phyloP scores from a whole-genome alignment of 92 coral and sea anemone genomes.

The Epizoanthus scotinus region DNA sequence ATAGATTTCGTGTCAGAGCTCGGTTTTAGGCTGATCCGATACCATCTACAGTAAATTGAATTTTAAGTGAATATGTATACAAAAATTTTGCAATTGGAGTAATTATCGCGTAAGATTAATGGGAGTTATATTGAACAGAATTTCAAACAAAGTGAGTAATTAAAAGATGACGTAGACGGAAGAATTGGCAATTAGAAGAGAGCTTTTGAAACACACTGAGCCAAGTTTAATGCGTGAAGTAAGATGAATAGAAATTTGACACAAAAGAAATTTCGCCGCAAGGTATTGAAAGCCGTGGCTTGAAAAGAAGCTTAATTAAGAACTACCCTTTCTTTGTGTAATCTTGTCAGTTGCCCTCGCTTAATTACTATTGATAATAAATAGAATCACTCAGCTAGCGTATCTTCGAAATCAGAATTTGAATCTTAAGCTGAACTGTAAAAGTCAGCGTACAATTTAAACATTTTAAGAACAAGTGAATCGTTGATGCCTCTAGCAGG shows the following conservation, averaged over 20 bases:
- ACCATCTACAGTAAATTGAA: constrained; percentile 55
- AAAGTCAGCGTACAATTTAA: too few species aligned
- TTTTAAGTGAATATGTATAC: constrained; percentile 83
- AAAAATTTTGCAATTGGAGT: constrained; percentile 64
- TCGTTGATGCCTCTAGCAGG: too few species aligned
- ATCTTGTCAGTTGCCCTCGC: constrained; percentile 32
- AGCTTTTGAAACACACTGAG: constrained; percentile 39
- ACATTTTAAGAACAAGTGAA: too few species aligned
- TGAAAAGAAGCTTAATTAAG: constrained; percentile 58
- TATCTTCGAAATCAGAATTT: background rate
- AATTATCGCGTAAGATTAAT: constrained; percentile 72
- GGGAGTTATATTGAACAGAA: constrained; percentile 63
- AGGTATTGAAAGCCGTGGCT: constrained; percentile 47
- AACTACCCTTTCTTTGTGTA: constrained; percentile 51
- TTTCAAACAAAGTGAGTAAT: constrained; percentile 65
- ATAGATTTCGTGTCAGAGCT: background rate
- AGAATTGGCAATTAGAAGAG: constrained; percentile 61
- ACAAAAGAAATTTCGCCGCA: constrained; percentile 51
- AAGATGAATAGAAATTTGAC: constrained; percentile 38
- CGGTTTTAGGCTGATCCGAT: constrained; percentile 8
- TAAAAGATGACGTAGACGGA: constrained; percentile 63
- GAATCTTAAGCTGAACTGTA: background rate
- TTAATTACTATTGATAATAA: constrained; percentile 28
- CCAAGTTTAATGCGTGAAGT: constrained; percentile 21
- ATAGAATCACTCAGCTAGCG: constrained; percentile 16